Base-by-base conservation (phyloP, 2,797 vertebrate genomes). In the Hypotaenidia philippensis region DNA sequence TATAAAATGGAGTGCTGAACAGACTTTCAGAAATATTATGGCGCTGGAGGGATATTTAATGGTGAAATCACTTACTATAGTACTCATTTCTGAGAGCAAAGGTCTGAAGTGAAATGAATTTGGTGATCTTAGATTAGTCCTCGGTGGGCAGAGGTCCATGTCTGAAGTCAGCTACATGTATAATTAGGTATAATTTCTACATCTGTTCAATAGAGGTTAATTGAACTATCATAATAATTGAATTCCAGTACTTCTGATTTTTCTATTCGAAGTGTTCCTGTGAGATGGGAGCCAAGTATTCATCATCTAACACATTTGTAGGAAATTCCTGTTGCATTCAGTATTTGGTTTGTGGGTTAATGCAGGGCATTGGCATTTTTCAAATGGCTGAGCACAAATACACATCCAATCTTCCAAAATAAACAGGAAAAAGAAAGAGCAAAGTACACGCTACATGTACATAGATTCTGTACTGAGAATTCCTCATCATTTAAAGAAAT, bases 191-290 rank as follows among this genome's bases (percentile, higher is more conserved):
- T 95, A 83, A 95, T 95, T 96, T 95, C 93, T 94, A 93, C 80
- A 86, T 95, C 50, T 91, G 91, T 93, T 89, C 77, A 96, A 94
- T 90, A 92, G 88, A 95, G 79, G 94, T 95, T 96, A 97, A 90
- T 86, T 97, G 90, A 96, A 93, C 77, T 92, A 92, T 72, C 94
- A 96, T 94, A 96, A 94, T 96, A 96, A 97, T 96, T 93, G 83
- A 91, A 92, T 96, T 96, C 55, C 38, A 92, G 44, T 83, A 92
- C 60, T 95, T 96, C 64, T 79, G 75, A 93, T 79, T 85, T 91
- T 95, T 96, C 87, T 93, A 11, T 93, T 91, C 5, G 3, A 95
- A 90, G 69, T 79, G 41, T 89, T 94, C 72, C 72, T 97, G 55
- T 36, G 84, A 95, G 89, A 94, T 90, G 70, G 71, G 72, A 89